phyloP scores from a whole-genome alignment of 2,797 vertebrate genomes.

The Malacoraja senta region DNA sequence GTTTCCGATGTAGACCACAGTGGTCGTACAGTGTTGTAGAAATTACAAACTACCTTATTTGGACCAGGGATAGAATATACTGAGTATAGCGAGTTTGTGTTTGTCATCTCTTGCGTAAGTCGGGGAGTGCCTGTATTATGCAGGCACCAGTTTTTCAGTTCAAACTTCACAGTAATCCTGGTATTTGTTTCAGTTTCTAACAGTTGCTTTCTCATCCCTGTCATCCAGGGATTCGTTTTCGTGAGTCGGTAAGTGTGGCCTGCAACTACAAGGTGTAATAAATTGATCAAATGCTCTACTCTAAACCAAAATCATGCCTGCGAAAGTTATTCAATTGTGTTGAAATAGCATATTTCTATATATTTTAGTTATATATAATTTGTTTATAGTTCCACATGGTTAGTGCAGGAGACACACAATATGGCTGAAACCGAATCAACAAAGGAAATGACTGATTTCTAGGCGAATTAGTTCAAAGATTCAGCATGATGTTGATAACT shows the following conservation, averaged over 20 bases:
- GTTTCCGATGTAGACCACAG: too few relatives aligned
- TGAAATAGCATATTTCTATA: not conserved
- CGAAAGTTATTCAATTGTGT: not conserved
- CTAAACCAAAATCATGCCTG: not conserved
- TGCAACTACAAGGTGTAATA: not conserved
- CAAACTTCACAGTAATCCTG: not conserved
- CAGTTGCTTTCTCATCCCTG: not conserved
- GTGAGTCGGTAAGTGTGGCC: not conserved
- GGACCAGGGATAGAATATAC: too few relatives aligned
- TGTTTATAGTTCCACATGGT: not conserved
- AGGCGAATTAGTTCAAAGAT: not conserved
- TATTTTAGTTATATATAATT: not conserved
- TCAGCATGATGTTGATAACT: not conserved
- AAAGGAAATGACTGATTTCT: not conserved
- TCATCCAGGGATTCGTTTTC: not conserved
- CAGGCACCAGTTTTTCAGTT: constrained; percentile 22
- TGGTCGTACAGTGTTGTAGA: too few relatives aligned
- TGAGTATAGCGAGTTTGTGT: too few relatives aligned
- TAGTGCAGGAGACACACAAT: not conserved
- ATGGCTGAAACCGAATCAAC: not conserved
- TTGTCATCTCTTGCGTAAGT: too few relatives aligned
- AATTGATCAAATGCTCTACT: not conserved
- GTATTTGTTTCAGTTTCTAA: constrained; percentile 8
- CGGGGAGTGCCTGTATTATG: not conserved
- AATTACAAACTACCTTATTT: too few relatives aligned